These are phyloP conservation scores for Avahi laniger DNA, from an alignment of 2,797 vertebrate species.

Conservation along the genomic window DNA sequence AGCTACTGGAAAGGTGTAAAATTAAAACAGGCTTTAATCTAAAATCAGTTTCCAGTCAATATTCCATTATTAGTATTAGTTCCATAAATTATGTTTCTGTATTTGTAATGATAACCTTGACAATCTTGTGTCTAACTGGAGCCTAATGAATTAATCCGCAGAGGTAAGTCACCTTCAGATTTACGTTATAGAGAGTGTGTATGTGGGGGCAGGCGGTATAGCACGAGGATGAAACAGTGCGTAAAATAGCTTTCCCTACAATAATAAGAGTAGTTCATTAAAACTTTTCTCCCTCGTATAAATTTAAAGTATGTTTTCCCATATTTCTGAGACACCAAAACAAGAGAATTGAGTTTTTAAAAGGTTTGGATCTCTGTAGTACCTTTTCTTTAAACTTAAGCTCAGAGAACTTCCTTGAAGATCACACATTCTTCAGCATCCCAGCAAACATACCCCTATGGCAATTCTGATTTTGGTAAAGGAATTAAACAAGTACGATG, in stretches of 20 bases:
- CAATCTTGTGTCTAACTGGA: background rate
- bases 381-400: background rate
- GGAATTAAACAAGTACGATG: background rate
- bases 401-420: background rate
- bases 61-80: background rate
- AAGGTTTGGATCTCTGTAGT: background rate
- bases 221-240: background rate
- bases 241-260: background rate
- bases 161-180: background rate
- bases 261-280: background rate
- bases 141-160: background rate
- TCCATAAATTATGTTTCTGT: background rate
- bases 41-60: background rate
- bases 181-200: background rate
- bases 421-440: background rate
- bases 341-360: background rate
- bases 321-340: background rate
- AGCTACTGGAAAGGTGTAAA: background rate
- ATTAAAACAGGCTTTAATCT: background rate
- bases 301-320: background rate
- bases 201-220: too few species aligned
- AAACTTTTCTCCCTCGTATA: background rate
- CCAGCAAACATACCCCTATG: background rate
- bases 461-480: background rate
- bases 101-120: background rate